Conservation (phyloP, 2,888 invertebrate genomes). For the Andrena trimmerana region DNA sequence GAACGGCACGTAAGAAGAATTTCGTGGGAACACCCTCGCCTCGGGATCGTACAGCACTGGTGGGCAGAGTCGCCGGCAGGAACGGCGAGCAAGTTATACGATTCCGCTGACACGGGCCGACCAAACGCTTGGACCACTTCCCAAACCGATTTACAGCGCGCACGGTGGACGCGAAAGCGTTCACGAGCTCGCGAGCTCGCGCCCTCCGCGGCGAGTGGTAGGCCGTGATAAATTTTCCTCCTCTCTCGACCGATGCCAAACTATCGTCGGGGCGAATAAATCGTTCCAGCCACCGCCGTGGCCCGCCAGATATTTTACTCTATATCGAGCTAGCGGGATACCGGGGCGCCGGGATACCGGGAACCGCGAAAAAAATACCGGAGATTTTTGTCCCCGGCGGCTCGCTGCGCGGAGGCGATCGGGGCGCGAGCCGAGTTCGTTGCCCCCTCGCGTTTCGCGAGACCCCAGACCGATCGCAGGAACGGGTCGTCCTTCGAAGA, state of each 20-base stretch:
- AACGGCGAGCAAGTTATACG: constrained; percentile 72
- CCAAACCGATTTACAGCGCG: constrained; percentile 79
- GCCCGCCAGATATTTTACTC: constrained; percentile 57
- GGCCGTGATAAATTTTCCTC: constrained; percentile 71
- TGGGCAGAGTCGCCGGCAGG: neutral
- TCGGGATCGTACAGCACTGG: neutral
- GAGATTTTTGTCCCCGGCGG: constrained; percentile 26
- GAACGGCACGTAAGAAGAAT: no score
- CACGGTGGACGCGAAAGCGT: constrained; percentile 46
- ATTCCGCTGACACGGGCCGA: constrained; percentile 77
- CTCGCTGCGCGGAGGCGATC: neutral
- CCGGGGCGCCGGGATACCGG: neutral
- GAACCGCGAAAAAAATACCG: constrained; percentile 28
- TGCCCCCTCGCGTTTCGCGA: constrained; percentile 4
- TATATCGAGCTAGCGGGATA: constrained; percentile 20
- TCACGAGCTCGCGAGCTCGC: constrained; percentile 1
- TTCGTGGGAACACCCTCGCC: neutral
- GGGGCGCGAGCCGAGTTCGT: constrained; percentile 23
- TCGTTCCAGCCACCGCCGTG: constrained; percentile 41
- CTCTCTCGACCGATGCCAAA: constrained; percentile 56
- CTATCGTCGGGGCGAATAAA: constrained; percentile 66
- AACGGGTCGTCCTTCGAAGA: neutral
- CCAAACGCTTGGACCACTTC: constrained; percentile 79
- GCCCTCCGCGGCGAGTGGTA: constrained; percentile 41
- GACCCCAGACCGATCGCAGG: neutral